phyloP scores from a whole-genome alignment of 2,113 vertebrate genomes.

The Burhinus bistriatus region DNA sequence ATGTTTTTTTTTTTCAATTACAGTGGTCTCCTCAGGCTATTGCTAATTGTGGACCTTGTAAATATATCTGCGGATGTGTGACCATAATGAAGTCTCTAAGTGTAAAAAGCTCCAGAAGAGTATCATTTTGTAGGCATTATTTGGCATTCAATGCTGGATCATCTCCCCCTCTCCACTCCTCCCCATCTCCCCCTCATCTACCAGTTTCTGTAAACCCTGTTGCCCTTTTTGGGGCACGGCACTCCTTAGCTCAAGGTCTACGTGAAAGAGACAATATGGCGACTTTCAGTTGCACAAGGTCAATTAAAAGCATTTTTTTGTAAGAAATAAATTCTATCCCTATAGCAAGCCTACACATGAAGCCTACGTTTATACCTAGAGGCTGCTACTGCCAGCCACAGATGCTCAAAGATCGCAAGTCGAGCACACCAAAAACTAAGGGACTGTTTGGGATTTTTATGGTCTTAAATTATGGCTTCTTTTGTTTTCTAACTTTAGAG shows the following conservation, averaged over 20 bases:
- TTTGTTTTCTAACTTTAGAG: background rate
- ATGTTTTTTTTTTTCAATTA: background rate
- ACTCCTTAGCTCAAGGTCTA: background rate
- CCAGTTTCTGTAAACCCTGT: background rate
- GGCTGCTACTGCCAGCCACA: background rate
- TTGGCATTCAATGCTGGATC: background rate
- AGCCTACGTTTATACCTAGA: background rate
- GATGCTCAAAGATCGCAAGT: background rate
- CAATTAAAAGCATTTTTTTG: background rate
- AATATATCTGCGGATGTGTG: conserved; percentile 15
- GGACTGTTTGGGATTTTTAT: background rate
- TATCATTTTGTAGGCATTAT: background rate
- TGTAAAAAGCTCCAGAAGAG: background rate
- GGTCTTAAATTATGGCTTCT: background rate
- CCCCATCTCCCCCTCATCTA: too few relatives aligned
- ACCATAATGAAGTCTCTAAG: background rate
- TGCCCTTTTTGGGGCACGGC: background rate
- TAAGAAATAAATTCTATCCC: background rate
- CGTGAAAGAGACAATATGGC: accelerated
- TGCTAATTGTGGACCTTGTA: background rate
- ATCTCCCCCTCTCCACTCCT: background rate
- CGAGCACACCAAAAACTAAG: background rate
- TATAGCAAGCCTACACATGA: background rate
- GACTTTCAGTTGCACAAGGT: background rate
- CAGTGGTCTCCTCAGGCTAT: background rate